Evolutionary conservation across 1,140 invertebrate genomes (phyloP), one percentile per base, ranked within the genome.

Genomic region (Macrocentrus cingulum): DNA sequence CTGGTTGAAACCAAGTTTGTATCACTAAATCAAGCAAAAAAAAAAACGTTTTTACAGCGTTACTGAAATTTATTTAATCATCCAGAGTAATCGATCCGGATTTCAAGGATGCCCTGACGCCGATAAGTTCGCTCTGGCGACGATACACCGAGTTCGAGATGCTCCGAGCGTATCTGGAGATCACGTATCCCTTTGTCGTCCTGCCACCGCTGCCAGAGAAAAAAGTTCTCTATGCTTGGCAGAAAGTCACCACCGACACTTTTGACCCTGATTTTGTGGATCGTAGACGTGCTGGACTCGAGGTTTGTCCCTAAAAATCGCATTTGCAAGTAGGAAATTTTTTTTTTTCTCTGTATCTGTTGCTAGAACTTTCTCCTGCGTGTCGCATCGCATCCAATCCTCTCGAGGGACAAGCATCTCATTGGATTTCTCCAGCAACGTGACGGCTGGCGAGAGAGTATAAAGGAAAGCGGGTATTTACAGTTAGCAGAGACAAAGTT

Each of bases 211-310:
- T 94, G 50, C 91, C 91, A 18, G 91, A 92, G 66, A 94, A 94
- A 75, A 84, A 86, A 66, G 89, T 90, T 48, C 77, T 89, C 16
- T 91, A 89, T 71, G 84, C 85, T n/a, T 92, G 90, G 88, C 85
- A 90, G 64, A 91, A 91, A 77, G 78, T 84, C 7, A 82, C 86
- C 1, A 88, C 85, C 37, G 90, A 92, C 69, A 90, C 88, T 23
- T 90, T 91, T 65, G 90, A 92, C 76, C 88, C 90, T n/a, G 91
- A 92, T 69, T 94, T 92, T 79, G 84, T 94, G 46, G 91, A 92
- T 70, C 81, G 90, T 18, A 80, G 91, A 62, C 80, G 90, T 65
- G 88, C 88, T 49, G 89, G 89, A 1, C 79, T 94, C 34, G 91
- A 94, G 76, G 85, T 86, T 75, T 63, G 19, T 42, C 55, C 50